These are phyloP conservation scores for Cichlasoma orientale DNA, from an alignment of 2,797 vertebrate species.

Conservation along the genomic window DNA sequence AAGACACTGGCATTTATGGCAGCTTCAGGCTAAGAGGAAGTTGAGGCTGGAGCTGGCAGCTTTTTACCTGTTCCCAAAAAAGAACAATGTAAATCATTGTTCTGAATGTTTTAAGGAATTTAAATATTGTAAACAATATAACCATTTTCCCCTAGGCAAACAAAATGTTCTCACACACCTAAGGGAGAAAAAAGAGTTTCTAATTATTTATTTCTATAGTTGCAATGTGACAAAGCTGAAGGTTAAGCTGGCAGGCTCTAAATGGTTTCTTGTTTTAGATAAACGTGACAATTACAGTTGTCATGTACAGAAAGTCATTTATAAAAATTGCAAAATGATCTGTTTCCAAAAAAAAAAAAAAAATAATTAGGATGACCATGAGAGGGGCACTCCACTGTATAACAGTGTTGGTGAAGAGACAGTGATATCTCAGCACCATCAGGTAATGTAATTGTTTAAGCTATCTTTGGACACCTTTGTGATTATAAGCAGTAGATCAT, in stretches of 20 bases:
- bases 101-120: constrained; percentile 13
- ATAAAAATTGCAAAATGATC: too few relatives aligned
- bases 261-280: too few relatives aligned
- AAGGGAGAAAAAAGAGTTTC: not conserved
- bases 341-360: too few relatives aligned
- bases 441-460: not conserved
- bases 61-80: constrained; percentile 34
- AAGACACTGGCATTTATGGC: constrained; percentile 53
- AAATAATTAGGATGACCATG: too few relatives aligned
- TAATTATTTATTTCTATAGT: too few relatives aligned
- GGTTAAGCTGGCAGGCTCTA: too few relatives aligned
- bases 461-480: not conserved
- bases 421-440: not conserved
- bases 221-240: too few relatives aligned
- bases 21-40: constrained; percentile 26
- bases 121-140: constrained; percentile 29
- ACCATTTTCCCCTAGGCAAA: not conserved
- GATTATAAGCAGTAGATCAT: not conserved
- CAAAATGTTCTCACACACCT: not conserved
- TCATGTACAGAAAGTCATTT: too few relatives aligned
- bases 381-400: not conserved
- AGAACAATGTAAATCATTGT: constrained; percentile 23
- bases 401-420: not conserved
- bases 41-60: constrained; percentile 29
- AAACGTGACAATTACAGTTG: too few relatives aligned